These are phyloP conservation scores for Aplocera efformata DNA, from an alignment of 2,888 invertebrate species.

Conservation along the genomic window DNA sequence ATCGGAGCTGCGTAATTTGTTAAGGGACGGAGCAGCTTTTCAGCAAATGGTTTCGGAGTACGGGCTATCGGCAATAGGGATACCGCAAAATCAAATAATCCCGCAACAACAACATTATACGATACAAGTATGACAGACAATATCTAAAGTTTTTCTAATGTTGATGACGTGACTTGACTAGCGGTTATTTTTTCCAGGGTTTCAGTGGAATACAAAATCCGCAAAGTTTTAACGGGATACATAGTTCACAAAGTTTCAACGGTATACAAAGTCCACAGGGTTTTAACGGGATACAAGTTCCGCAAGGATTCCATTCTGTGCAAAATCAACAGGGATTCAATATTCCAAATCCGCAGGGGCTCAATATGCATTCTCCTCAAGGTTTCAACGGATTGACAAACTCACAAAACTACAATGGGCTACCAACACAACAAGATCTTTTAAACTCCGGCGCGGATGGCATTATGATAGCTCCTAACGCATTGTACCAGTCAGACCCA, in stretches of 20 bases:
- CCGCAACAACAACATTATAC: slow-evolving; percentile 56
- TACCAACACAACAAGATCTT: slow-evolving; percentile 58
- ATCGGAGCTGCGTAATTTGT: slow-evolving; percentile 63
- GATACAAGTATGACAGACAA: slow-evolving; percentile 45
- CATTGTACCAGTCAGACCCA: slow-evolving; percentile 77
- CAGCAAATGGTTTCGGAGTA: slow-evolving; percentile 63
- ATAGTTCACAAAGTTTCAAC: slow-evolving; percentile 27
- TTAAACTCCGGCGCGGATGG: slow-evolving; percentile 57
- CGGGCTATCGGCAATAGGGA: slow-evolving; percentile 61
- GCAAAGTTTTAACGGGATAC: slow-evolving; percentile 4
- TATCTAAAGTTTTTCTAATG: background rate
- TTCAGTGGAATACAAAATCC: slow-evolving; percentile 8
- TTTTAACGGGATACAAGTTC: slow-evolving; percentile 11
- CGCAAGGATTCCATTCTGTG: slow-evolving; percentile 42
- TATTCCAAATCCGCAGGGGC: slow-evolving; percentile 1
- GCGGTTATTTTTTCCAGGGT: background rate
- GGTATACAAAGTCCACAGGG: slow-evolving; percentile 15
- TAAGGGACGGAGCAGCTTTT: slow-evolving; percentile 61
- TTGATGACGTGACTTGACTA: background rate
- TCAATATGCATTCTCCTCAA: slow-evolving; percentile 24
- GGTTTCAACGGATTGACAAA: slow-evolving; percentile 31
- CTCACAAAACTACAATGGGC: slow-evolving; percentile 19
- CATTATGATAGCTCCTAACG: slow-evolving; percentile 59
- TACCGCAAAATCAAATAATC: slow-evolving; percentile 62
- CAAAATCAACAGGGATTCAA: slow-evolving; percentile 18